phyloP scores from a whole-genome alignment of 2,888 invertebrate species.

The Drosophila rubida region DNA sequence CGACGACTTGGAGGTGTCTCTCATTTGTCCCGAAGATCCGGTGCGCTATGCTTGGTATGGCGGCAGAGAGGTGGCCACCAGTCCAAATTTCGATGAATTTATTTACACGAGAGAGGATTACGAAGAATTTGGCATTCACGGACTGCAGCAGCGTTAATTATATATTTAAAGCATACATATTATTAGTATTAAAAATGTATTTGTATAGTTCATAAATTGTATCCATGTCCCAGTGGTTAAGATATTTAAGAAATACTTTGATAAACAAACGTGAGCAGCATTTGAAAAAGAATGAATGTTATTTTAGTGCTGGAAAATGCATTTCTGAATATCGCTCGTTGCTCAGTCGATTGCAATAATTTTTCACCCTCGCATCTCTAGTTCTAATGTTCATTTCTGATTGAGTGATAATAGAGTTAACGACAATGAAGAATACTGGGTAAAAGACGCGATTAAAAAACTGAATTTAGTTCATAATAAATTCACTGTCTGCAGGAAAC shows the following conservation, averaged over 20 bases:
- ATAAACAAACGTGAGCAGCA: neutral
- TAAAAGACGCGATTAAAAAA: neutral
- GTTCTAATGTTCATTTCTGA: slow-evolving; percentile 6
- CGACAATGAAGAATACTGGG: slow-evolving; percentile 39
- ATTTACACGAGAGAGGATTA: slow-evolving; percentile 94
- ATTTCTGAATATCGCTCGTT: neutral
- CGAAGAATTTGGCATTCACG: slow-evolving; percentile 91
- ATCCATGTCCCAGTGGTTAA: neutral
- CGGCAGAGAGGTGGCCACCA: slow-evolving; percentile 90
- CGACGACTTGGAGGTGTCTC: slow-evolving; percentile 91
- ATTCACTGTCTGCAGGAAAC: slow-evolving; percentile 76
- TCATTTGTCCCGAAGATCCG: slow-evolving; percentile 90
- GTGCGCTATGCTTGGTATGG: slow-evolving; percentile 95
- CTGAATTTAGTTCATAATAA: neutral
- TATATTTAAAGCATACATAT: slow-evolving; percentile 3
- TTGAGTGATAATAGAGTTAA: neutral
- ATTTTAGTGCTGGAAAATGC: neutral
- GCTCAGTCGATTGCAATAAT: neutral
- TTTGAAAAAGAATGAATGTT: neutral
- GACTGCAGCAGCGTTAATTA: slow-evolving; percentile 56
- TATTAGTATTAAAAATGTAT: slow-evolving; percentile 8
- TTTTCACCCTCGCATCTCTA: neutral
- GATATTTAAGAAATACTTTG: neutral
- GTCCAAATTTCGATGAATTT: slow-evolving; percentile 89
- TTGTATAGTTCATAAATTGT: slow-evolving; percentile 17